These are phyloP conservation scores for Gymnogyps californianus DNA, from an alignment of 2,113 vertebrate genomes.

Conservation along the genomic window DNA sequence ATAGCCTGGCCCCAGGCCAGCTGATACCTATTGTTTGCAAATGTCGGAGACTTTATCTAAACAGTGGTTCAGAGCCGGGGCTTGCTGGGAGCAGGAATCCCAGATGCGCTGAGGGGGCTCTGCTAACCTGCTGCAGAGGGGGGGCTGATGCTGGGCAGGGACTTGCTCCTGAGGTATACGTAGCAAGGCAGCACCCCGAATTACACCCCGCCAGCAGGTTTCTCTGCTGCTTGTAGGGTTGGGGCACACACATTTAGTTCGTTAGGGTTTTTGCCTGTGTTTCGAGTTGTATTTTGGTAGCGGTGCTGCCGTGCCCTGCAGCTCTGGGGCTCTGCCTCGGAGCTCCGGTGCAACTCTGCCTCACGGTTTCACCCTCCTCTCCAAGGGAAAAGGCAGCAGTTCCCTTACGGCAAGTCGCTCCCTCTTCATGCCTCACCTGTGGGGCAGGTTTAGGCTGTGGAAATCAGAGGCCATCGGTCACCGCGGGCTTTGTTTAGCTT, in stretches of 20 bases:
- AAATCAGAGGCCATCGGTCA: background rate
- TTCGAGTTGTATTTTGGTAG: background rate
- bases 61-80: background rate
- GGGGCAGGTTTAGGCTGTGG: constrained; percentile 40
- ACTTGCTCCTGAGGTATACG: rapidly evolving
- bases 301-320: background rate
- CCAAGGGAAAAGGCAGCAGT: background rate
- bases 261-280: background rate
- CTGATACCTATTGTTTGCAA: constrained; percentile 52
- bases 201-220: background rate
- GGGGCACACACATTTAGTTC: rapidly evolving
- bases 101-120: background rate
- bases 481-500: background rate
- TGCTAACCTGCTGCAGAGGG: background rate
- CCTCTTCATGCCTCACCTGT: background rate
- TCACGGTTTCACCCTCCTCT: background rate
- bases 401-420: background rate
- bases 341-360: background rate
- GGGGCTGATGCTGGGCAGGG: background rate
- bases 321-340: background rate
- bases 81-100: background rate
- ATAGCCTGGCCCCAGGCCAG: constrained; percentile 43
- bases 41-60: background rate
- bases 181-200: rapidly evolving
- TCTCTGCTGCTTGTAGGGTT: background rate